Percentiles rank a stretch among this genome's conserved stretches.
Conservation (phyloP, 2,888 invertebrate species). For the Xestia c-nigrum region DNA sequence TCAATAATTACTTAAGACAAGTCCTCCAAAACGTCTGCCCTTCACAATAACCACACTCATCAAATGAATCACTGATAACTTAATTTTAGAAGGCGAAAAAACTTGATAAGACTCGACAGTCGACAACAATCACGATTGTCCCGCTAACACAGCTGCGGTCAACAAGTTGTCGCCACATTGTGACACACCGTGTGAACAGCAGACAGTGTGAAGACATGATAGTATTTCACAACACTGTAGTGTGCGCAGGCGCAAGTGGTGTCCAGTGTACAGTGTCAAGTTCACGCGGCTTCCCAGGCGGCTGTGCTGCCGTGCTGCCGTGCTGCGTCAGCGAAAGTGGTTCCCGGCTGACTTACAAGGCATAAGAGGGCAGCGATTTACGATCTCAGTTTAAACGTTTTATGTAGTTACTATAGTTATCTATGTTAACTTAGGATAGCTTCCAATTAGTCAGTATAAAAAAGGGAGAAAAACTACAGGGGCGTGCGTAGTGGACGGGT, state of each 20-base stretch:
- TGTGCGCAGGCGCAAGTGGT: not conserved
- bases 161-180: constrained; percentile 6
- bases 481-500: not conserved
- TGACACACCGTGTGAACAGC: constrained; percentile 28
- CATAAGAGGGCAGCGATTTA: constrained; percentile 14
- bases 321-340: constrained; percentile 55
- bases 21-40: not conserved
- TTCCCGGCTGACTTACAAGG: not conserved
- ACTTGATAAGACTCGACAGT: not conserved
- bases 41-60: not conserved
- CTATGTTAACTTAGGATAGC: not conserved
- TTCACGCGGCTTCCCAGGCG: constrained; percentile 36
- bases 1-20: not conserved
- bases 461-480: not conserved
- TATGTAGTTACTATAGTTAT: not conserved
- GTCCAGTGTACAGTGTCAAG: constrained; percentile 45
- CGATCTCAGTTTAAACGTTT: not conserved
- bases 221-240: constrained; percentile 28
- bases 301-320: constrained; percentile 33
- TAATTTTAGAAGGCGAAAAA: not conserved
- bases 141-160: not conserved
- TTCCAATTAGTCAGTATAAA: not conserved
- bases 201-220: constrained; percentile 8
- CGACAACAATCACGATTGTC: constrained; percentile 15
- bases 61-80: not conserved